Conservation (phyloP, 2,888 invertebrate genomes). For the Trachelus stipa region DNA sequence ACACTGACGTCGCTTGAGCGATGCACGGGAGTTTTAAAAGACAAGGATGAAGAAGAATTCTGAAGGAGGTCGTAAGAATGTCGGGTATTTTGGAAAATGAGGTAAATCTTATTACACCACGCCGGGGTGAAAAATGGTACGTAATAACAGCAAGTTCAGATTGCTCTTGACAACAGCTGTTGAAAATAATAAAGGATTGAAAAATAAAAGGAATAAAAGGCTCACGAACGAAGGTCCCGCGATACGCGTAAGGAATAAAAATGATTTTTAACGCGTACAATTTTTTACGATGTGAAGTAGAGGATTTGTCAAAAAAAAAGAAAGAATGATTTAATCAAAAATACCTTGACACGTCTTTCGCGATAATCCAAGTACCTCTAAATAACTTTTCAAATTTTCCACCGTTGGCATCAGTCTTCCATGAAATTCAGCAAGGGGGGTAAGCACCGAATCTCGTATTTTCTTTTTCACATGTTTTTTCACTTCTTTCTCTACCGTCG, state of each 20-base stretch:
- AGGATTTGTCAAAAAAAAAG: not conserved
- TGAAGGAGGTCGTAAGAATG: not conserved
- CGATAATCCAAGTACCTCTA: not conserved
- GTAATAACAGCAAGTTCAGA: not conserved
- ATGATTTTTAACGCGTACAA: not conserved
- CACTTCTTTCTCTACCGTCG: not conserved
- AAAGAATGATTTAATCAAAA: not conserved
- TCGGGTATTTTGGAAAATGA: not conserved
- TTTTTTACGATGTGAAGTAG: not conserved
- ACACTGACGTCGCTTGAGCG: not conserved
- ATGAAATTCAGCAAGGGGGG: not conserved
- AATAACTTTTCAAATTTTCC: not conserved
- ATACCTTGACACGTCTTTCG: not conserved
- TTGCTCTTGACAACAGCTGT: not conserved
- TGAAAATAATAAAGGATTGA: not conserved
- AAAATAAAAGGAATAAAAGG: not conserved
- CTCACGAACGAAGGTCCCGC: not conserved
- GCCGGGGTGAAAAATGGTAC: not conserved
- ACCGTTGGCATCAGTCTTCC: not conserved
- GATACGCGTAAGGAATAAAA: not conserved
- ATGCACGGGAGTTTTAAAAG: not conserved
- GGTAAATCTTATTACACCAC: not conserved
- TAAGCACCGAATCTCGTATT: not conserved
- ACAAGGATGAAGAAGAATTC: not conserved
- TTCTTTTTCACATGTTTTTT: not conserved